Base-by-base conservation (phyloP, 2,797 vertebrate genomes). In the Epinephelus awoara region DNA sequence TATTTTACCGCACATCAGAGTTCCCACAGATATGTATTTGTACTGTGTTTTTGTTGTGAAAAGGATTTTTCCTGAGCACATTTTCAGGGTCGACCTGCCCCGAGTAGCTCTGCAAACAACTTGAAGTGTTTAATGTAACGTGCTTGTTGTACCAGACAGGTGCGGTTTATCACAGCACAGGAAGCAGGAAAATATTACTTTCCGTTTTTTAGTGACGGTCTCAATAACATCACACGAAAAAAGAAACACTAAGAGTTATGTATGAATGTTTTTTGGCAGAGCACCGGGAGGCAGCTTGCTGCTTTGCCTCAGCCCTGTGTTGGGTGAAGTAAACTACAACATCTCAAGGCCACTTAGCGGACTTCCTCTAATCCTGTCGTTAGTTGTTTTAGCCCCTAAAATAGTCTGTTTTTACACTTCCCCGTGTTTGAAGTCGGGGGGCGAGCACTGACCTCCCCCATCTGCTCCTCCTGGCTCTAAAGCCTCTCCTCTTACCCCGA, bases 371-470 rank as follows among this genome's bases (percentile, higher is more conserved):
- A 97, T 97, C 96, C 96, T 6, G 93, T 77, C 89, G 89, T 93
- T 94, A 93, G 96, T 95, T 93, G 86, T 93, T 94, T 94, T 93
- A 91, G 96, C 94, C 95, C 94, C 95, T 96, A 95, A 95, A 95
- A 95, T 93, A 92, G 95, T 92, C 96, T 95, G 96, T 96, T 97
- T 94, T 97, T 97, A 97, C 97, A 97, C 96, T 96, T 96, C 91
- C 91, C 67, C 77, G 84, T 90, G 91, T 97, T 97, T 96, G 97
- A 97, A 96, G 97, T 95, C 21, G 77, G 85, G 92, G 92, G 79
- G 83, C 23, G 93, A 49, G 90, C 38, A 75, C 92, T 96, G 96
- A 96, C 95, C 96, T 94, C 94, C 96, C 93, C 94, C 96, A 93
- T 96, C 95, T 96, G 94, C 94, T 94, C 90, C 88, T 90, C 92